These are phyloP conservation scores for Prunella himalayana DNA, from an alignment of 2,113 vertebrate genomes.

Conservation along the genomic window DNA sequence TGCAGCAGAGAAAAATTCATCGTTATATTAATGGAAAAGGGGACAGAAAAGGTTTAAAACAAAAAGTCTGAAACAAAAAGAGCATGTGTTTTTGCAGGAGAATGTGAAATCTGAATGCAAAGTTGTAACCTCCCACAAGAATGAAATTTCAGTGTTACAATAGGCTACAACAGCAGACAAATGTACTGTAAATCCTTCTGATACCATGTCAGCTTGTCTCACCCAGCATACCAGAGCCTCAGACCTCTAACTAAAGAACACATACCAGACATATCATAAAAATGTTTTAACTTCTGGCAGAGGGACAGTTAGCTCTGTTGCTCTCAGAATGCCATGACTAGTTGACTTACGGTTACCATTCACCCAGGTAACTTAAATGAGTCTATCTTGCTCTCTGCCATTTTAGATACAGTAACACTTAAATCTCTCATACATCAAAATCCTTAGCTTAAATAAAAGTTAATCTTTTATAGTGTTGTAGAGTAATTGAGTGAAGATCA, in stretches of 20 bases:
- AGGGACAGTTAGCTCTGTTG: rapidly evolving
- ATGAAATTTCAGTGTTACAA: not conserved
- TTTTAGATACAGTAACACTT: not conserved
- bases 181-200: not conserved
- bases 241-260: not conserved
- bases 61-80: not conserved
- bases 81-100: not conserved
- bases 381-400: not conserved
- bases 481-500: not conserved
- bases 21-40: not conserved
- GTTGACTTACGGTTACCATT: not conserved
- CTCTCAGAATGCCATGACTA: not conserved
- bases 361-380: not conserved
- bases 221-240: not conserved
- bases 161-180: not conserved
- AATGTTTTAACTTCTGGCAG: not conserved
- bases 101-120: not conserved
- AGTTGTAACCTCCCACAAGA: not conserved
- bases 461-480: not conserved
- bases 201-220: not conserved
- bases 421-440: not conserved
- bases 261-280: not conserved
- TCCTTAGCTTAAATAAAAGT: not conserved
- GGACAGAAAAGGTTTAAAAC: not conserved
- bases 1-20: not conserved